Evolutionary conservation across 2,113 vertebrate species (phyloP), one percentile per base, ranked within the genome.

Genomic region (Odontophorus gujanensis): DNA sequence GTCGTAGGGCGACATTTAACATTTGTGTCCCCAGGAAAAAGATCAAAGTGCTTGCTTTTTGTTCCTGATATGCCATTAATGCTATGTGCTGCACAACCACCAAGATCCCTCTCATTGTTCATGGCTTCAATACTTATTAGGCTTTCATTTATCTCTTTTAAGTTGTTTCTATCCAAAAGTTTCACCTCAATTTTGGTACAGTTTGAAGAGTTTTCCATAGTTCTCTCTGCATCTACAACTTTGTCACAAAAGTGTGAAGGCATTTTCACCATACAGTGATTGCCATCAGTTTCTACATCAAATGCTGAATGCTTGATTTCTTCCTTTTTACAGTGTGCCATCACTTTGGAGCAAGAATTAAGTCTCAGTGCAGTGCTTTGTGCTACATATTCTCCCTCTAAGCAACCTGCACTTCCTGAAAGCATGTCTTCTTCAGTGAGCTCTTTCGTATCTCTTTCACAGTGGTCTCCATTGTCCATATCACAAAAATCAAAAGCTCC

Each of bases 401-500:
- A 58, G n/a, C 30, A 14, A 5, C 26, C 47, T 48, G 87, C 77
- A 58, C 59, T 42, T 61, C 58, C 87, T 38, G 74, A 88, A 77
- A 85, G 17, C 4, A 0, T 4, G 5, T 26, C 47, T 57, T 63
- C 77, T 84, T 88, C 94, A n/a, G 66, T 2, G 55, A 96, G 53
- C 36, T 93, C 86, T 66, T 85, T 34, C 68, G 13, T 59, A 9
- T n/a, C 72, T 32, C 48, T 78, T 81, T 86, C 94, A 69, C 81
- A 30, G 40, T 80, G 38, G 7, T 93, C 93, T 85, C 93, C 66
- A 5, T 42, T 87, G 40, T 96, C 97, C 7, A 73, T 62, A 36
- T 97, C 96, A 83, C 71, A 97, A 66, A 96, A 96, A 93, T 98
- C 97, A 95, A 98, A 97, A 92, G 90, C 76, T 26, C 89, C 96